Evolutionary conservation across 1,140 invertebrate genomes (phyloP).

Genomic region (Oppia nitens): DNA sequence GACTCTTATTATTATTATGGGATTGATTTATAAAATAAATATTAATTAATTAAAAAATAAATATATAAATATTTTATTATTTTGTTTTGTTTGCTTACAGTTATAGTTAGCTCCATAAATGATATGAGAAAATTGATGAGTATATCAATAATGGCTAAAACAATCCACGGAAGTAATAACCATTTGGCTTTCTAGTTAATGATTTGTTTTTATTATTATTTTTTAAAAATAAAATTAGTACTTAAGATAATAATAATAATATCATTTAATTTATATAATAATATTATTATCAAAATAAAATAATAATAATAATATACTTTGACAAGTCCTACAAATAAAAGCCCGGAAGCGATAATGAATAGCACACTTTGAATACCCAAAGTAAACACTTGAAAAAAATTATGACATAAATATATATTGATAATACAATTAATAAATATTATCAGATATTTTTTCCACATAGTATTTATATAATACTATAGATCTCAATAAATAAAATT

Average conservation of each 20-base stretch:
- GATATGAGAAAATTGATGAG: background rate
- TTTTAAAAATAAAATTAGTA: no score
- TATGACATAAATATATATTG: background rate
- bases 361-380: slow-evolving; percentile 15
- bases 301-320: slow-evolving; percentile 5
- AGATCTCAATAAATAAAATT: background rate
- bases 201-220: no score
- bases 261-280: no score
- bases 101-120: slow-evolving; percentile 9
- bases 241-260: no score
- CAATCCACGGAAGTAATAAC: slow-evolving; percentile 8
- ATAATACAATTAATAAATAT: background rate
- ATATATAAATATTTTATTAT: no score
- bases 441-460: background rate
- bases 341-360: slow-evolving; percentile 6
- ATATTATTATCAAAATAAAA: no score
- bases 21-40: background rate
- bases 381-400: background rate
- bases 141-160: slow-evolving; percentile 9
- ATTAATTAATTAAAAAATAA: background rate
- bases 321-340: slow-evolving; percentile 5
- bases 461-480: background rate
- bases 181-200: slow-evolving; percentile 6
- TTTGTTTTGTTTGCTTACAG: no score
- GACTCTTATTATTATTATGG: background rate